Base-by-base conservation (phyloP, 1,140 invertebrate genomes). In the Sitobion miscanthi region DNA sequence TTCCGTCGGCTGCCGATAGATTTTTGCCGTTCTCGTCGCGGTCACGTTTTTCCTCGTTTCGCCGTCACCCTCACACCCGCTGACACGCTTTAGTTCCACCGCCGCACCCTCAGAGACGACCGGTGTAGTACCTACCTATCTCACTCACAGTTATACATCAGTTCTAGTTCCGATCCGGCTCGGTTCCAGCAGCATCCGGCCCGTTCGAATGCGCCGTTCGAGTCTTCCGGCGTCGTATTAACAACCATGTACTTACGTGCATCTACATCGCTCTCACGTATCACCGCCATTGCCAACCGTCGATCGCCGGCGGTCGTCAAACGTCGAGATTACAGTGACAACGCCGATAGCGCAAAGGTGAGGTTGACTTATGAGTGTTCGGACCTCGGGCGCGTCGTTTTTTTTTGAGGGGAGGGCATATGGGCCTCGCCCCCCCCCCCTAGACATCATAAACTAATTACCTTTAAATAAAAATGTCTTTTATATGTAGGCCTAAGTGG, bases 201-300 rank as follows among this genome's bases (percentile, higher is more conserved):
- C 45, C 42, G 25, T n/a, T 30, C 52, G 23, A 57, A 89, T 89
- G 87, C 49, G 35, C 87, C 20, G 54, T 42, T 42, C n/a, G 49
- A 57, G 49, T 57, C 20, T 9, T 11, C n/a, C 23, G 8, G 20
- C n/a, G 52, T 42, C 21, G n/a, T 38, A 25, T 1, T n/a, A 87
- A 45, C 45, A n/a, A n/a, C 49, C 47, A 89, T 89, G 87, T 89
- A 54, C 49, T 57, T 89, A 54, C 87, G 87, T 20, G 35, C 49
- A 38, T 54, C 49, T 21, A 11, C 8, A 2, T 38, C 30, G 47
- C 30, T 88, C 30, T 49, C 52, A 38, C 87, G 87, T 11, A 14
- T 38, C 14, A 52, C 35, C 49, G 49, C 35, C 49, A 14, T 35
- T 49, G 25, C n/a, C 49, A 89, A 52, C 30, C 45, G 47, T 88